Evolutionary conservation across 2,113 vertebrate species (phyloP).

Genomic region (Calyptomena viridis): DNA sequence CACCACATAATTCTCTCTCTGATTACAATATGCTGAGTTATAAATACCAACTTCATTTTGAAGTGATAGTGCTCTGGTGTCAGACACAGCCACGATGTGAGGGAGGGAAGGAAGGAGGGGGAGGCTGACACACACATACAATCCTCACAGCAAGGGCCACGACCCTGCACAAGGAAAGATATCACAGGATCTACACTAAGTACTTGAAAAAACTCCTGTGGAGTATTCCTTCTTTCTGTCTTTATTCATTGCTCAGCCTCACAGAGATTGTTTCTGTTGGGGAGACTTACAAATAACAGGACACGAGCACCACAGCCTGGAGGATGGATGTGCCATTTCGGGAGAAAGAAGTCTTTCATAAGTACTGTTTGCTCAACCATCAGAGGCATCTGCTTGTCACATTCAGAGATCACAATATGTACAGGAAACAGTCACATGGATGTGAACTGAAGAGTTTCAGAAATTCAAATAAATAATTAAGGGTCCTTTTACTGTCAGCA

Average conservation of each 20-base stretch:
- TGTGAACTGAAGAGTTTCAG: not conserved
- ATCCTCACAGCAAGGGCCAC: not conserved
- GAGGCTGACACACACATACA: not conserved
- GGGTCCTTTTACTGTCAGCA: not conserved
- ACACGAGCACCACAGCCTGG: not conserved
- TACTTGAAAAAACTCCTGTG: not conserved
- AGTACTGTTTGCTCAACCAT: not conserved
- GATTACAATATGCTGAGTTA: not conserved
- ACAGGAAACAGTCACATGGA: conserved; percentile 44
- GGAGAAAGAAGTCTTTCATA: conserved; percentile 34
- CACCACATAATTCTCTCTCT: not conserved
- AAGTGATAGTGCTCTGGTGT: not conserved
- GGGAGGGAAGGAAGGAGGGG: not conserved
- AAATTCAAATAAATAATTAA: conserved; percentile 11
- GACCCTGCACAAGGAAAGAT: not conserved
- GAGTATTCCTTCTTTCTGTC: not conserved
- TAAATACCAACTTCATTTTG: not conserved
- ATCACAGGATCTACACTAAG: not conserved
- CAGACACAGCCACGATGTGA: not conserved
- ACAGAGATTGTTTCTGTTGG: not conserved
- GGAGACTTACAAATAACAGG: not conserved
- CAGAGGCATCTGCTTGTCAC: conserved; percentile 56
- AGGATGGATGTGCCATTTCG: conserved; percentile 18
- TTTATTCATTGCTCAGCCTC: not conserved
- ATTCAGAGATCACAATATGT: not conserved